Base-by-base conservation (phyloP, 2,113 vertebrate species). In the Dicerorhinus sumatrensis region DNA sequence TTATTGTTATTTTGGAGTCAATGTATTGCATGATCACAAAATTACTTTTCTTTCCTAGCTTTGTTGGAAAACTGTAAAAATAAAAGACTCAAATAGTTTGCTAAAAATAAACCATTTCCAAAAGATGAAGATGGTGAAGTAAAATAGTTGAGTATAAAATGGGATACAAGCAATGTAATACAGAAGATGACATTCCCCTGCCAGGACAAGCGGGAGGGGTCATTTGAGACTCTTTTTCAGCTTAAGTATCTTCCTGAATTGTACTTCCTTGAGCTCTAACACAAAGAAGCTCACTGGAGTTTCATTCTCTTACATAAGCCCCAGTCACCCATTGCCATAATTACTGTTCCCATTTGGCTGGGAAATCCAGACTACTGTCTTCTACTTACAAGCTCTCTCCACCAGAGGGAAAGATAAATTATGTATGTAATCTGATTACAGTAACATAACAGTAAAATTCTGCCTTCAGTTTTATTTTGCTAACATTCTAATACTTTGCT, bases 401-500 rank as follows among this genome's bases (percentile, higher is more conserved):
- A 86, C 60, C 33, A 51, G 58, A 73, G 51, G 51, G 76, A 81
- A 94, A 48, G 11, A 75, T 90, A 93, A 91, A 51, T 51, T 73
- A 39, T 76, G 10, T 48, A 27, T 92, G 12, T 97, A 58, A 88
- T 60, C 42, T 36, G 18, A 27, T 83, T 86, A 81, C 8, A 81
- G 29, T 86, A 90, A 39, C 13, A 5, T 36, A 72, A 80, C 16
- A 72, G 33, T 63, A 90, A 67, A 69, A 85, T 73, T 89, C 31
- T 73, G 5, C 56, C 46, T 89, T 90, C 80, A 36, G 29, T 95
- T 94, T 96, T 90, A 81, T 56, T 63, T 31, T 93, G 60, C 54
- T 81, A 70, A 95, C 93, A 93, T 93, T n/a, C 39, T 87, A 80
- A 79, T 58, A 48, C 9, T 84, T 95, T 56, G 39, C 54, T 95